A percentile compares a stretch with the other conserved stretches of the same genome.
phyloP scores from a whole-genome alignment of 2,888 invertebrate species.

The Drosophila siamana region DNA sequence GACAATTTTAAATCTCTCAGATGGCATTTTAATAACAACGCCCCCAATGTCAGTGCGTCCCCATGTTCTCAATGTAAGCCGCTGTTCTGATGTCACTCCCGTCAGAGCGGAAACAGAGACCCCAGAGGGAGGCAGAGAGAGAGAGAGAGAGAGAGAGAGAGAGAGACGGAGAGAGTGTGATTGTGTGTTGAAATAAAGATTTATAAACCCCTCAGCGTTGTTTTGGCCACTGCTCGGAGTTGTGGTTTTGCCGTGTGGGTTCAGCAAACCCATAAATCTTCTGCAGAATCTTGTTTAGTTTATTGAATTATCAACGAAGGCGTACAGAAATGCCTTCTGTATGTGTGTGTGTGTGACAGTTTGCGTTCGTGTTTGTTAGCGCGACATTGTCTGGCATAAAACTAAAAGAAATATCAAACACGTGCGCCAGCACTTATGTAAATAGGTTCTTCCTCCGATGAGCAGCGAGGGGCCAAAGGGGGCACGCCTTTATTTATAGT shows the following conservation, averaged over 20 bases:
- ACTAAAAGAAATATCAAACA: slow-evolving; percentile 77
- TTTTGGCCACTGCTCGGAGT: slow-evolving; percentile 19
- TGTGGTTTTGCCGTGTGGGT: slow-evolving; percentile 41
- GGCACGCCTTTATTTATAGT: slow-evolving; percentile 69
- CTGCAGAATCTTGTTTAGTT: slow-evolving; percentile 76
- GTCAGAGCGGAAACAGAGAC: too few species aligned
- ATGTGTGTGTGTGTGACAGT: slow-evolving; percentile 8
- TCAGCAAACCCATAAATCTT: slow-evolving; percentile 79
- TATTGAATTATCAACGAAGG: slow-evolving; percentile 77
- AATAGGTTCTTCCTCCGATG: slow-evolving; percentile 49
- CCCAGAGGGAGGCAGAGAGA: too few species aligned
- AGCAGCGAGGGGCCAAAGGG: neutral
- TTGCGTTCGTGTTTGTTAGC: slow-evolving; percentile 5
- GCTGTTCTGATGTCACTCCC: slow-evolving; percentile 46
- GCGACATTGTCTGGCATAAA: slow-evolving; percentile 64
- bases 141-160: neutral
- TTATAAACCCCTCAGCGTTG: slow-evolving; percentile 64
- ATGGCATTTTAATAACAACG: slow-evolving; percentile 73
- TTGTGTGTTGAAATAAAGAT: slow-evolving; percentile 67
- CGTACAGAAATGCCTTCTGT: slow-evolving; percentile 22
- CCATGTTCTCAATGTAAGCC: slow-evolving; percentile 5
- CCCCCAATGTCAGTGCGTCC: slow-evolving; percentile 6
- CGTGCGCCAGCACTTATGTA: slow-evolving; percentile 75
- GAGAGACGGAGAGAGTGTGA: slow-evolving; percentile 1
- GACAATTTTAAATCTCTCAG: slow-evolving; percentile 46